Percentiles rank a stretch among this genome's conserved stretches.
Conservation (phyloP, 2,797 vertebrate species). For the Gouania willdenowi region DNA sequence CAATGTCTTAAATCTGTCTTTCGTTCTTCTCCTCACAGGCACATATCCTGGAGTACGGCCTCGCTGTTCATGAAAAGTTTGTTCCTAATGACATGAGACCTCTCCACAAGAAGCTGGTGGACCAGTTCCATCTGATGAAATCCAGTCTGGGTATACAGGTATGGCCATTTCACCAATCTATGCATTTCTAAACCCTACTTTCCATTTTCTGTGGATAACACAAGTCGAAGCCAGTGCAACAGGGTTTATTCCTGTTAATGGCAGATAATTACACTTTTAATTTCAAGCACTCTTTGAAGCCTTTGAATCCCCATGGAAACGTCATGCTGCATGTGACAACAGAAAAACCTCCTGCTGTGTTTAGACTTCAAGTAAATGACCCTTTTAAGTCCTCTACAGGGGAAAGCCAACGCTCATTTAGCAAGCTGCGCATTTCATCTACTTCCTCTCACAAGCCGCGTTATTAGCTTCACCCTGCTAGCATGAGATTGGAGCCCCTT, state of each 20-base stretch:
- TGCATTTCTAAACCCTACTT: background rate
- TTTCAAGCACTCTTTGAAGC: slow-evolving; percentile 2
- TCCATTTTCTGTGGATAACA: background rate
- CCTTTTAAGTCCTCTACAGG: slow-evolving; percentile 4
- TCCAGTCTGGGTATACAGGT: slow-evolving; percentile 98
- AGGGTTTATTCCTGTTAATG: slow-evolving; percentile 2
- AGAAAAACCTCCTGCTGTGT: slow-evolving; percentile 12
- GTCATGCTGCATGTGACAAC: background rate
- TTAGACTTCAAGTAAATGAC: slow-evolving; percentile 23
- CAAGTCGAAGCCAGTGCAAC: slow-evolving; percentile 5
- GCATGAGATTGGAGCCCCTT: background rate
- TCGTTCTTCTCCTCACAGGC: slow-evolving; percentile 70
- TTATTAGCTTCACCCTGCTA: background rate
- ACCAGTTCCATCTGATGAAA: slow-evolving; percentile 98
- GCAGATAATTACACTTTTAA: background rate
- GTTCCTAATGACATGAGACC: slow-evolving; percentile 98
- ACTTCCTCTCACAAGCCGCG: slow-evolving; percentile 4
- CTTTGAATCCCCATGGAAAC: background rate
- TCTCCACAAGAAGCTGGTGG: slow-evolving; percentile 94
- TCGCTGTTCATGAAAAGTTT: slow-evolving; percentile 94
- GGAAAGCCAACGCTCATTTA: slow-evolving; percentile 18
- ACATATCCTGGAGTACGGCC: slow-evolving; percentile 93
- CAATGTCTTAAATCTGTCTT: too few relatives aligned
- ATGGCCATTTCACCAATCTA: background rate
- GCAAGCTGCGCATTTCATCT: slow-evolving; percentile 15